Evolutionary conservation across 2,888 invertebrate genomes (phyloP).

Genomic region (Melitaea athalia): DNA sequence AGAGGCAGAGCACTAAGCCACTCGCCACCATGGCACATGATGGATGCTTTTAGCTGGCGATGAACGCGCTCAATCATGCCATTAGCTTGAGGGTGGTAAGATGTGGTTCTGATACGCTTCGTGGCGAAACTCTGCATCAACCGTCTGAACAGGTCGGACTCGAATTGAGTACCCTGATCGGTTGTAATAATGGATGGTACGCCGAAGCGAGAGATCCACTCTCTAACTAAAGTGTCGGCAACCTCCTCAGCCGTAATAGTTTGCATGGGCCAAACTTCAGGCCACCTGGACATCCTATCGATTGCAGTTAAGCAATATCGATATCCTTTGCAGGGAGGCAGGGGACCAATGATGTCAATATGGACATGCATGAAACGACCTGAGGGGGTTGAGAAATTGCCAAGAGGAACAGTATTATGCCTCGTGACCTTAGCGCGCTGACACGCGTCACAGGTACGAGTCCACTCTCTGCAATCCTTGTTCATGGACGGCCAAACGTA

Average conservation of each 20-base stretch:
- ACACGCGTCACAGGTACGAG: conserved; percentile 3
- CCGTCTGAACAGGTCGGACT: conserved; percentile 35
- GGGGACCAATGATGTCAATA: conserved; percentile 10
- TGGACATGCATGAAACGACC: conserved; percentile 5
- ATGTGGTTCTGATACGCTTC: conserved; percentile 48
- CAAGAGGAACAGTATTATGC: neutral
- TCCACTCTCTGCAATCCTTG: conserved; percentile 14
- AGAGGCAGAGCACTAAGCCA: conserved; percentile 30
- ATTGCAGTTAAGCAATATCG: conserved; percentile 9
- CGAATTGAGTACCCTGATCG: conserved; percentile 35
- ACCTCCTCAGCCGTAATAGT: conserved; percentile 39
- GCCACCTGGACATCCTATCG: conserved; percentile 8
- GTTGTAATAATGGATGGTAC: conserved; percentile 29
- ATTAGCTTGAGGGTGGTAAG: conserved; percentile 51
- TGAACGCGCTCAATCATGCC: conserved; percentile 59
- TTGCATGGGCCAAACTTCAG: conserved; percentile 29
- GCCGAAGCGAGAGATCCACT: conserved; percentile 43
- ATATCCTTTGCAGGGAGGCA: neutral
- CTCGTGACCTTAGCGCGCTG: conserved; percentile 9
- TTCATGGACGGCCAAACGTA: neutral
- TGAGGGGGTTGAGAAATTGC: neutral
- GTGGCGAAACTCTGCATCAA: conserved; percentile 37
- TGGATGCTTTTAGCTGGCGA: conserved; percentile 45
- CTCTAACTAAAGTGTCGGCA: conserved; percentile 31
- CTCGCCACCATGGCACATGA: conserved; percentile 44